Conservation (phyloP, 2,888 invertebrate genomes). For the Anticlea derivata region DNA sequence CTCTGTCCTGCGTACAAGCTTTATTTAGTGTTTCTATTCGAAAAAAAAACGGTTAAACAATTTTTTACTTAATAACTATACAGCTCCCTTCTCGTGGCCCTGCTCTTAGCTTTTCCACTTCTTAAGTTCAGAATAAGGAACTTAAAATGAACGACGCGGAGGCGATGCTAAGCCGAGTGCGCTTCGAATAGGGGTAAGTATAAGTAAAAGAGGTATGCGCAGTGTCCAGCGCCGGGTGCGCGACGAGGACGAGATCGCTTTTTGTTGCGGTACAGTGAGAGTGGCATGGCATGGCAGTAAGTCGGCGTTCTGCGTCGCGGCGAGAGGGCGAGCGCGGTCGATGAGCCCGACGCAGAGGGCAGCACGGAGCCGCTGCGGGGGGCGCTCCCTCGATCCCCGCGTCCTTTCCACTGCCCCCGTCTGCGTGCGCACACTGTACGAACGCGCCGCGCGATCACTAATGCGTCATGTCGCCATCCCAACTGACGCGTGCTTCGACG, state of each 20-base stretch:
- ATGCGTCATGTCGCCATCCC: constrained; percentile 77
- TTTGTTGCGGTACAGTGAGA: constrained; percentile 69
- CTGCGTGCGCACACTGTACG: constrained; percentile 71
- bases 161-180: not conserved
- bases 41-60: too few species aligned
- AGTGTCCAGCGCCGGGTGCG: constrained; percentile 34
- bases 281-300: constrained; percentile 53
- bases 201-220: constrained; percentile 23
- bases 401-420: constrained; percentile 55
- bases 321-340: constrained; percentile 78
- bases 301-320: constrained; percentile 48
- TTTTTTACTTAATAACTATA: too few species aligned
- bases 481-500: constrained; percentile 64
- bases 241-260: constrained; percentile 49
- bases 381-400: constrained; percentile 58
- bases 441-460: constrained; percentile 81
- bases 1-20: too few species aligned
- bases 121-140: not conserved
- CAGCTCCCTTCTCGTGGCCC: too few species aligned
- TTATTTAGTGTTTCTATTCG: too few species aligned
- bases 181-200: not conserved
- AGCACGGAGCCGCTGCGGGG: constrained; percentile 69
- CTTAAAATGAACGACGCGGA: not conserved
- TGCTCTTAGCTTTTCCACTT: too few species aligned
- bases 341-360: constrained; percentile 81